Conservation (phyloP, 2,113 vertebrate genomes). For the Oryzias melastigma region DNA sequence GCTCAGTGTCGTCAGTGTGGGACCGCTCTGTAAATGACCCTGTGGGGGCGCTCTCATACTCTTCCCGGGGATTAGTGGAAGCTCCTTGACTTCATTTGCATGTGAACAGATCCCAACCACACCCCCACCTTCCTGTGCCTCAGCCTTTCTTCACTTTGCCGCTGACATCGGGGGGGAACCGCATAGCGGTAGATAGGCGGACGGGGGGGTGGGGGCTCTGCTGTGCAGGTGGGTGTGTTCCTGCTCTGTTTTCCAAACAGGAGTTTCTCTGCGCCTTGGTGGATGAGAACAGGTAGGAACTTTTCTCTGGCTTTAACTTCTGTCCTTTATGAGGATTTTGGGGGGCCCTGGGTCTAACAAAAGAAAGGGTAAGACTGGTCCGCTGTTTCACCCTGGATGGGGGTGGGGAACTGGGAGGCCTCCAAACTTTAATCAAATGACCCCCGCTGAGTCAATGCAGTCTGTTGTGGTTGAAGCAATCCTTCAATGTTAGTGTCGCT, state of each 20-base stretch:
- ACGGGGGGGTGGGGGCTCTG: conserved; percentile 36
- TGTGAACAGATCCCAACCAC: conserved; percentile 73
- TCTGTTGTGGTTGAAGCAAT: neutral
- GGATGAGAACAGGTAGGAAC: conserved; percentile 77
- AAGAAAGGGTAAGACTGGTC: conserved; percentile 61
- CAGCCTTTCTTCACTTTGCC: conserved; percentile 28
- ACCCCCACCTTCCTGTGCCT: conserved; percentile 31
- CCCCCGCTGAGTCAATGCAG: neutral
- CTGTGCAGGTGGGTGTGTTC: conserved; percentile 5
- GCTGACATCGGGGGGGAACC: conserved; percentile 41
- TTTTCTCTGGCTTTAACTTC: neutral
- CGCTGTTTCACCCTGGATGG: conserved; percentile 38
- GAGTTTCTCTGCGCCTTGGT: conserved; percentile 22
- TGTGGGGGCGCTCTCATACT: conserved; percentile 44
- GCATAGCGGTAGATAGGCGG: conserved; percentile 33
- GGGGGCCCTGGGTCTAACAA: conserved; percentile 45
- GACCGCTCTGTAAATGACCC: conserved; percentile 40
- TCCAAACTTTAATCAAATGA: conserved; percentile 19
- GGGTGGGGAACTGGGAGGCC: conserved; percentile 26
- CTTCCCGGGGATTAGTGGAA: conserved; percentile 74
- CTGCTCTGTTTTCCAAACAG: neutral
- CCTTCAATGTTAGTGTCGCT: no score
- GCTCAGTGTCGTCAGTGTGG: no score
- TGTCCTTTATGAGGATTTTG: conserved; percentile 18
- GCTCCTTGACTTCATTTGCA: conserved; percentile 77